Conservation (phyloP, 1,140 invertebrate genomes). For the Triops longicaudatus region DNA sequence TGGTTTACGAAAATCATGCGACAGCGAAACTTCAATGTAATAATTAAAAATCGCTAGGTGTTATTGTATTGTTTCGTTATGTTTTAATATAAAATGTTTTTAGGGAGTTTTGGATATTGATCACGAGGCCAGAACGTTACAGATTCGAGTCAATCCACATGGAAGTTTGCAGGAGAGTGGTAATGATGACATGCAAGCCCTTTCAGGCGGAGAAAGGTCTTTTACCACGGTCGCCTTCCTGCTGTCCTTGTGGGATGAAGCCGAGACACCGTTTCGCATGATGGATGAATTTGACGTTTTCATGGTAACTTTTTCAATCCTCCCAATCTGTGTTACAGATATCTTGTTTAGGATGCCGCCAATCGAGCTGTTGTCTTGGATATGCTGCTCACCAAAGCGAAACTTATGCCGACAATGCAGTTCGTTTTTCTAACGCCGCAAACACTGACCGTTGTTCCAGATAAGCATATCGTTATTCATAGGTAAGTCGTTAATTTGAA, state of each 20-base stretch:
- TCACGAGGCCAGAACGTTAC: conserved; percentile 46
- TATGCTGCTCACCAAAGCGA: conserved; percentile 55
- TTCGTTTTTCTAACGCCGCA: conserved; percentile 68
- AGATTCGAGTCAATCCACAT: conserved; percentile 38
- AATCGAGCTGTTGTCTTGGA: conserved; percentile 60
- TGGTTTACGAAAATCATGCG: neutral
- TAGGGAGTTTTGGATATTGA: conserved; percentile 54
- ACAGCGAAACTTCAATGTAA: neutral
- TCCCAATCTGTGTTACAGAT: conserved; percentile 26
- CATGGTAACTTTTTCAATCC: conserved; percentile 53
- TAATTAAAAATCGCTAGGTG: neutral
- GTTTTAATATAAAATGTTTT: conserved; percentile 19
- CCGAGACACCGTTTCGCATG: conserved; percentile 86
- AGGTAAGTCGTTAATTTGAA: neutral
- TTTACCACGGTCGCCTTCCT: conserved; percentile 91
- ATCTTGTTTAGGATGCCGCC: conserved; percentile 54
- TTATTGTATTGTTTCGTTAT: neutral
- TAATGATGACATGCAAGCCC: conserved; percentile 36
- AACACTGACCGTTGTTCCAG: conserved; percentile 33
- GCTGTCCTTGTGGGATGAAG: conserved; percentile 83
- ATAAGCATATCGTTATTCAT: neutral
- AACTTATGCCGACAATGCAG: conserved; percentile 50
- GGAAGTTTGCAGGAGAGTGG: conserved; percentile 34
- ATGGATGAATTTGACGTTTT: conserved; percentile 98
- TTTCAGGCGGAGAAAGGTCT: conserved; percentile 92